These are phyloP conservation scores for Chirona hameri DNA, from an alignment of 2,888 invertebrate species.

Conservation along the genomic window DNA sequence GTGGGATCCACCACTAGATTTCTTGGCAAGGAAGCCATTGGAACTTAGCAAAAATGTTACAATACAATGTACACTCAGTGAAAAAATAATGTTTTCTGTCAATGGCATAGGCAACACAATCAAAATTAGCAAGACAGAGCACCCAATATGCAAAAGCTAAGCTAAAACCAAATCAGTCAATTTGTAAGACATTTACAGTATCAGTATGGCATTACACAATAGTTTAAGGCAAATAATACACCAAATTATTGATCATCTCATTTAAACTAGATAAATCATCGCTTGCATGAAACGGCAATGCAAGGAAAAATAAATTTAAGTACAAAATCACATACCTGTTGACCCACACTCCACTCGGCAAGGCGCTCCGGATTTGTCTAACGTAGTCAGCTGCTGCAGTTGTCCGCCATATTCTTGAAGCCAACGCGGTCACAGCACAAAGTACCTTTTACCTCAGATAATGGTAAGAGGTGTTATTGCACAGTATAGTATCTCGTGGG, in stretches of 20 bases:
- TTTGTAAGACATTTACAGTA: too few relatives aligned
- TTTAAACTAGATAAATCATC: too few relatives aligned
- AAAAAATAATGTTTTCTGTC: too few relatives aligned
- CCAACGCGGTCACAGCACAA: neutral
- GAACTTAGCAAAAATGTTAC: too few relatives aligned
- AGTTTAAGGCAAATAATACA: neutral
- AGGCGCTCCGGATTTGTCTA: neutral
- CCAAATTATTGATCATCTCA: neutral
- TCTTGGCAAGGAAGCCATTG: too few relatives aligned
- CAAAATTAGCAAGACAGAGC: too few relatives aligned
- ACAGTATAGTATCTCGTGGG: neutral
- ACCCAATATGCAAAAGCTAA: too few relatives aligned
- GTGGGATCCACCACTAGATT: too few relatives aligned
- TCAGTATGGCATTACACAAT: neutral
- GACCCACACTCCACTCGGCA: neutral
- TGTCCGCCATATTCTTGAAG: conserved; percentile 1
- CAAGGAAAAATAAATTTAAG: neutral
- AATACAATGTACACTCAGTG: too few relatives aligned
- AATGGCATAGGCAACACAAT: too few relatives aligned
- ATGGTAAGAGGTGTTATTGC: neutral
- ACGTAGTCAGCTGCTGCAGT: conserved; percentile 6
- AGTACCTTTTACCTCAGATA: neutral
- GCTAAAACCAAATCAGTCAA: too few relatives aligned
- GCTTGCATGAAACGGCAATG: neutral
- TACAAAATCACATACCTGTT: neutral